A percentile compares a stretch with the other conserved stretches of the same genome.
Evolutionary conservation across 2,113 vertebrate species (phyloP).

Genomic region (Halcyon malimbica): DNA sequence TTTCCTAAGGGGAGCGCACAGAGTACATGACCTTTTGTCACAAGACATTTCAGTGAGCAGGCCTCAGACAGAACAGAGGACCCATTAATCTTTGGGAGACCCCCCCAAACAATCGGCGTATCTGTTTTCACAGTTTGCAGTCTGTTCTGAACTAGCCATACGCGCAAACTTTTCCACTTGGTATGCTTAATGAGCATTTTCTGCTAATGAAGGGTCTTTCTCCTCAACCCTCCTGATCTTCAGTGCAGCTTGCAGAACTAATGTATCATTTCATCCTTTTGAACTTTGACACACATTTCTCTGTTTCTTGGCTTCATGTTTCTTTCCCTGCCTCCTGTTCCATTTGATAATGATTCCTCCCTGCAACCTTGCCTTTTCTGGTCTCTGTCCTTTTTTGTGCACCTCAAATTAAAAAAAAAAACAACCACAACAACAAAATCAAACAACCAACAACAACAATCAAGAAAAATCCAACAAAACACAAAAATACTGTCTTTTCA

Average conservation of each 20-base stretch:
- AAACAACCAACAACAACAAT: background rate
- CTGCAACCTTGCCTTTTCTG: background rate
- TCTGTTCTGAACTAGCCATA: background rate
- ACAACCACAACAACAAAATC: background rate
- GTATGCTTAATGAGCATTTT: slow-evolving; percentile 27
- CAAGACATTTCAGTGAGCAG: slow-evolving; percentile 13
- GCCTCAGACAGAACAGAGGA: slow-evolving; percentile 45
- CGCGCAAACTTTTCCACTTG: slow-evolving; percentile 17
- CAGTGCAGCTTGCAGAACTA: background rate
- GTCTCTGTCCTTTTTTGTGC: background rate
- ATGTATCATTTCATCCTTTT: background rate
- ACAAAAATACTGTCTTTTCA: background rate
- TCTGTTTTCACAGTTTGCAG: slow-evolving; percentile 35
- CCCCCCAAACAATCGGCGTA: slow-evolving; percentile 12
- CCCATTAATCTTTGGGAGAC: slow-evolving; percentile 62
- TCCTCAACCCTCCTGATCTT: background rate
- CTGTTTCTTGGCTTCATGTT: background rate
- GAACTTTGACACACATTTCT: background rate
- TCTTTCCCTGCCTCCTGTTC: background rate
- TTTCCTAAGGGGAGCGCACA: background rate
- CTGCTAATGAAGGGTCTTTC: slow-evolving; percentile 31
- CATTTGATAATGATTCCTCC: background rate
- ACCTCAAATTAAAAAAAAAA: background rate
- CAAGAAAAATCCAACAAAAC: background rate
- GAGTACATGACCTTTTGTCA: slow-evolving; percentile 28